phyloP scores from a whole-genome alignment of 2,797 vertebrate genomes.

The Myripristis jacobus region DNA sequence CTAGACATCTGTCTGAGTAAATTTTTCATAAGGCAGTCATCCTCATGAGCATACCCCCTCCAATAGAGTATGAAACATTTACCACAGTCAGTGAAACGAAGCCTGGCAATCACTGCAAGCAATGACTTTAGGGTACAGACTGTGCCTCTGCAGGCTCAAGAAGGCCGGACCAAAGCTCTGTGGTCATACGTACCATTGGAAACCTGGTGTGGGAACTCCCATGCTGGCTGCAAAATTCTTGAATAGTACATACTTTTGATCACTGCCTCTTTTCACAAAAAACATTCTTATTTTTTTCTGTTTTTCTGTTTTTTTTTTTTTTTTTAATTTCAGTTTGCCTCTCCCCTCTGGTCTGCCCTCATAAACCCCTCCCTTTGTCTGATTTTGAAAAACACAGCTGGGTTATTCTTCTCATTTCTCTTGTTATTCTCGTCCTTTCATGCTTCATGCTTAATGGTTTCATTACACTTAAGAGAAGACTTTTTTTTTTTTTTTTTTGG shows the following conservation, averaged over 20 bases:
- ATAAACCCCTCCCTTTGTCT: slow-evolving; percentile 21
- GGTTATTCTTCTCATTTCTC: slow-evolving; percentile 53
- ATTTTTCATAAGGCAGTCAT: slow-evolving; percentile 77
- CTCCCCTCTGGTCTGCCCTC: too few relatives aligned
- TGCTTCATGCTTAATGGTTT: slow-evolving; percentile 69
- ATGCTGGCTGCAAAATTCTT: slow-evolving; percentile 15
- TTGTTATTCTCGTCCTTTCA: slow-evolving; percentile 64
- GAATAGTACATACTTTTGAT: slow-evolving; percentile 52
- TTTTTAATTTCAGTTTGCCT: slow-evolving; percentile 42
- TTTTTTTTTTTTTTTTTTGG: slow-evolving; percentile 31
- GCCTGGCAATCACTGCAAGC: slow-evolving; percentile 58
- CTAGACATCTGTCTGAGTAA: slow-evolving; percentile 79
- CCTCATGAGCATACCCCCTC: slow-evolving; percentile 63
- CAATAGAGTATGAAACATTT: slow-evolving; percentile 74
- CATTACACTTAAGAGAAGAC: slow-evolving; percentile 67
- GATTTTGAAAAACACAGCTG: slow-evolving; percentile 57
- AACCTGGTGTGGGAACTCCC: slow-evolving; percentile 33
- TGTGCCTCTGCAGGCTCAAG: slow-evolving; percentile 32
- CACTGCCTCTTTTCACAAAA: slow-evolving; percentile 35
- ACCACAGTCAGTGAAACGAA: slow-evolving; percentile 70
- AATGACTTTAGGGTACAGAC: slow-evolving; percentile 50
- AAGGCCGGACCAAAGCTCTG: slow-evolving; percentile 38
- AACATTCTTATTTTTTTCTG: slow-evolving; percentile 39
- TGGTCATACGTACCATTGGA: slow-evolving; percentile 35
- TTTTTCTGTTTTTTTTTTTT: too few relatives aligned